A percentile compares a stretch with the other conserved stretches of the same genome.
Conservation (phyloP, 2,113 vertebrate species). For the Zingel zingel region DNA sequence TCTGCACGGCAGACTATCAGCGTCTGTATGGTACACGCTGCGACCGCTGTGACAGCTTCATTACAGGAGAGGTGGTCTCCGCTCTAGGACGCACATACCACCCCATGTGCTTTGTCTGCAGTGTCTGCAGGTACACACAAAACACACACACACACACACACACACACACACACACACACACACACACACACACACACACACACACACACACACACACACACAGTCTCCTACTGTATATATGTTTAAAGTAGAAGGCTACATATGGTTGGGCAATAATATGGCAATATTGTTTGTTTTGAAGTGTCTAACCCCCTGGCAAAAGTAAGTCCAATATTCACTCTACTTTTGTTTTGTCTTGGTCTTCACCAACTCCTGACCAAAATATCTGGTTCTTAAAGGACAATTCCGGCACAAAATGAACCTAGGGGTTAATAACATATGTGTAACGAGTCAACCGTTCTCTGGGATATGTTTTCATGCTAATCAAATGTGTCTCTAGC, state of each 20-base stretch:
- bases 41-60: conserved; percentile 96
- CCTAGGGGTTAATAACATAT: no score
- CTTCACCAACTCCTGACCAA: neutral
- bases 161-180: conserved; percentile 11
- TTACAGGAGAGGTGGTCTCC: conserved; percentile 97
- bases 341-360: neutral
- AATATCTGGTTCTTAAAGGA: neutral
- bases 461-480: no score
- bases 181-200: conserved; percentile 15
- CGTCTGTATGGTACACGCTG: conserved; percentile 97
- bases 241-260: neutral
- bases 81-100: conserved; percentile 98
- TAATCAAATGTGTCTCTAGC: no score
- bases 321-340: neutral
- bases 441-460: no score
- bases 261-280: neutral
- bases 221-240: neutral
- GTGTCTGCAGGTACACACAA: conserved; percentile 91
- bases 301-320: neutral
- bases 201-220: conserved; percentile 6
- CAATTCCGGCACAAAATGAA: no score
- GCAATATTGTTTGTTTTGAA: neutral
- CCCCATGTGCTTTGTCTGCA: conserved; percentile 98
- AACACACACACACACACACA: neutral
- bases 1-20: conserved; percentile 98